Percentiles rank a stretch among this genome's conserved stretches.
phyloP scores from a whole-genome alignment of 1,140 invertebrate genomes.

The Drosophila bocqueti region DNA sequence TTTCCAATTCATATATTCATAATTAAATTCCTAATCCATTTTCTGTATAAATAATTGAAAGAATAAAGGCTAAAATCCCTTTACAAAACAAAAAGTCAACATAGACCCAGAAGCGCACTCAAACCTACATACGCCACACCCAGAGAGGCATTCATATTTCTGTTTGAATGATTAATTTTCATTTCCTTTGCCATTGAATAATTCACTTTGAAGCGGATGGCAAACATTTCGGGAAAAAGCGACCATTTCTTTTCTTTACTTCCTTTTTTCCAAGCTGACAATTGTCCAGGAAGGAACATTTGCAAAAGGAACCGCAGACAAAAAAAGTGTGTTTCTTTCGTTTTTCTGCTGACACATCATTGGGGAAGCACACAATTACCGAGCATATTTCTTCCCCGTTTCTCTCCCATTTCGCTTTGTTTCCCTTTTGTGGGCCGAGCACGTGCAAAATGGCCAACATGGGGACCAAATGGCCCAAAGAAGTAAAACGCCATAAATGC shows the following conservation, averaged over 20 bases:
- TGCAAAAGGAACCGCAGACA: constrained; percentile 26
- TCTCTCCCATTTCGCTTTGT: constrained; percentile 24
- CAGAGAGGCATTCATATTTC: constrained; percentile 4
- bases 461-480: constrained; percentile 36
- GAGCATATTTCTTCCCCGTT: constrained; percentile 69
- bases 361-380: constrained; percentile 60
- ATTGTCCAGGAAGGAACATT: constrained; percentile 33
- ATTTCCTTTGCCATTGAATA: constrained; percentile 36
- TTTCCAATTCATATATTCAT: not conserved
- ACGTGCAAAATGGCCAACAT: constrained; percentile 67
- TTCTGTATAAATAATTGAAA: constrained; percentile 11
- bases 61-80: not conserved
- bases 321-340: constrained; percentile 9
- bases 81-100: not conserved
- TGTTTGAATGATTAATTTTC: constrained; percentile 38
- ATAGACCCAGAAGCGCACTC: not conserved
- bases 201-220: constrained; percentile 21
- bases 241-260: not conserved
- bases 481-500: constrained; percentile 69
- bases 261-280: constrained; percentile 21
- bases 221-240: constrained; percentile 11
- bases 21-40: constrained; percentile 6
- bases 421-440: constrained; percentile 65
- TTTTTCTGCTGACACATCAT: constrained; percentile 52
- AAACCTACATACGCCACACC: not conserved